These are phyloP conservation scores for Protosalanx chinensis DNA, from an alignment of 2,797 vertebrate species.

Conservation along the genomic window DNA sequence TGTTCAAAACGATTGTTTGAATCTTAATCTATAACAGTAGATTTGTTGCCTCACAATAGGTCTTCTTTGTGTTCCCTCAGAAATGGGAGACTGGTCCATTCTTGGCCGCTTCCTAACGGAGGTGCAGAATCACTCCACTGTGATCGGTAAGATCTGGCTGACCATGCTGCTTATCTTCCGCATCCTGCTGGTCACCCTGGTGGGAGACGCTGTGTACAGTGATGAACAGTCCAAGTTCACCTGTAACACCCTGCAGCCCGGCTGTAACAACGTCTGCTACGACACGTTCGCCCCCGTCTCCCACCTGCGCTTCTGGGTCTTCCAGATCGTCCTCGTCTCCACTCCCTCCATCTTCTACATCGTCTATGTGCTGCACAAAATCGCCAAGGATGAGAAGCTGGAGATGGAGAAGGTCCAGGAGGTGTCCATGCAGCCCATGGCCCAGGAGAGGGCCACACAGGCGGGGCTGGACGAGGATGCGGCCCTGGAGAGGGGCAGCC, in stretches of 20 bases:
- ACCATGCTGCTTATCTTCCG: conserved; percentile 49
- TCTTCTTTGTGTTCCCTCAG: conserved; percentile 8
- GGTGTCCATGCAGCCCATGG: conserved; percentile 14
- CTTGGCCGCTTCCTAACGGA: conserved; percentile 45
- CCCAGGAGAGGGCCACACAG: conserved; percentile 8
- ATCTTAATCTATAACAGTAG: not conserved
- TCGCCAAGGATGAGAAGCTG: conserved; percentile 66
- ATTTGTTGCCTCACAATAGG: not conserved
- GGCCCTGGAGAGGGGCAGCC: conserved; percentile 26
- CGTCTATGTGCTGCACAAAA: conserved; percentile 68
- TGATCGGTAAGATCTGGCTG: conserved; percentile 51
- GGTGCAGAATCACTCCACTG: conserved; percentile 48
- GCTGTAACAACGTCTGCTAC: conserved; percentile 70
- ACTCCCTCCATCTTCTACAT: conserved; percentile 69
- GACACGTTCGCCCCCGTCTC: conserved; percentile 66
- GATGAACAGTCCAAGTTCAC: conserved; percentile 71
- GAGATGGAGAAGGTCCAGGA: conserved; percentile 47
- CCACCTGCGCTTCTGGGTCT: conserved; percentile 73
- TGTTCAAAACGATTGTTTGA: not conserved
- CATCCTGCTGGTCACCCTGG: conserved; percentile 68
- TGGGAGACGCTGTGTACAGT: conserved; percentile 67
- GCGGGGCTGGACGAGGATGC: conserved; percentile 36
- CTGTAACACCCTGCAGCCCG: conserved; percentile 70
- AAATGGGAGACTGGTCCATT: conserved; percentile 49
- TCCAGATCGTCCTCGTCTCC: conserved; percentile 71